Base-by-base conservation (phyloP, 2,113 vertebrate species). In the Sorex fumeus region DNA sequence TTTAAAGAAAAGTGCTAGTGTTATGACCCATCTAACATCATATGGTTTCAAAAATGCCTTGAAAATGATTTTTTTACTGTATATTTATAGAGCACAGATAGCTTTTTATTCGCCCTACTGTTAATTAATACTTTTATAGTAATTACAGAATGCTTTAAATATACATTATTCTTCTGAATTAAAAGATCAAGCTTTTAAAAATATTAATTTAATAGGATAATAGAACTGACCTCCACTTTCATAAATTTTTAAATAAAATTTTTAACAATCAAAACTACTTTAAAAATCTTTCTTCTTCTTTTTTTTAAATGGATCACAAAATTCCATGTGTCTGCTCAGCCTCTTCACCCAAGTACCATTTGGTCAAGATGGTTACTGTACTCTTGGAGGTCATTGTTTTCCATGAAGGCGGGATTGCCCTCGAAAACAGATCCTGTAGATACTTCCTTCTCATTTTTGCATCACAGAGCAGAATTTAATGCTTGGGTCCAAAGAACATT, bases 61-160 rank as follows among this genome's bases (percentile, higher is more conserved):
- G 96, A 96, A 97, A 97, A 96, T 97, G 95, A 96, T 97, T 97
- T 95, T 96, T 98, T 97, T 92, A 95, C 96, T 92, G 97, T 96
- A 94, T 97, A 98, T 98, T 98, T 98, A 97, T 98, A 97, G 97
- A 94, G 90, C 87, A 77, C 96, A 95, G 96, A 97, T 97, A 96
- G 95, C 97, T 97, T 96, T 83, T 97, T 97, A 94, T 92, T 97
- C 95, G 96, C 97, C 97, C 94, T 96, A 74, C 96, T 97, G 96
- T 97, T 98, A 98, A 98, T 98, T 98, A 97, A 98, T 98, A 97
- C 97, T 97, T 98, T 96, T 97, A 91, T 95, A 95, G 93, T 98
- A 98, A 98, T 98, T 98, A 97, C 95, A 96, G 97, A 97, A 98
- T 98, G 97, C 96, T 98, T 98, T 97, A 98, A 97, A 97, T 98